Evolutionary conservation across 2,797 vertebrate species (phyloP), one percentile per base, ranked within the genome.

Genomic region (Chaetophractus vellerosus): DNA sequence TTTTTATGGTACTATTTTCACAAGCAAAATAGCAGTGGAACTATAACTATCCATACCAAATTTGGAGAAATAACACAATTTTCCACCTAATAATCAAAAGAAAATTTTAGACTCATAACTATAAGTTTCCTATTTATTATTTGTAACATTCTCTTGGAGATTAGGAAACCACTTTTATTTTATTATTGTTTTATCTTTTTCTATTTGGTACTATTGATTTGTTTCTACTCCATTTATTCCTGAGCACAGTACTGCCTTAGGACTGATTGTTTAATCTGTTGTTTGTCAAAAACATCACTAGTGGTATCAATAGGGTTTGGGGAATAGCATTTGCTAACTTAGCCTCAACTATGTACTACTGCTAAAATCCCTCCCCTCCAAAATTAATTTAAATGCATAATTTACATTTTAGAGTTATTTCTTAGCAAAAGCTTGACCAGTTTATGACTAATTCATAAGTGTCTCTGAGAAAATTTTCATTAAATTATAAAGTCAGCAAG

Each of bases 121-220:
- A 89, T 14, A 24, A 57, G 9, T 71, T 88, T 75, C 41, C 31
- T 88, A 90, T 85, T 48, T 7, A 87, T 82, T 94, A 92, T 88
- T 93, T 92, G 59, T 89, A 83, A 72, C 33, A 86, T 83, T 93
- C 52, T 95, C 69, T 75, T 93, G 63, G 83, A 95, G 31, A 88
- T 69, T 80, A 90, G 61, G 79, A 93, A 95, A 93, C 92, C 38
- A 83, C 71, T 96, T 96, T 95, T 86, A 96, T 88, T 96, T 90
- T 89, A 88, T 79, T 95, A 94, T 85, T 94, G 38, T 4, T 76
- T 91, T 97, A 52, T 83, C 91, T 89, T 86, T 96, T 86, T 93
- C 83, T 97, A 74, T 76, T 91, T 92, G 79, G 48, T 38, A 91
- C 86, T 95, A 96, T 96, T 91, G 64, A 95, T 96, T 96, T 96